Evolutionary conservation across 2,888 invertebrate genomes (phyloP).

Genomic region (Drosophila crucigera): DNA sequence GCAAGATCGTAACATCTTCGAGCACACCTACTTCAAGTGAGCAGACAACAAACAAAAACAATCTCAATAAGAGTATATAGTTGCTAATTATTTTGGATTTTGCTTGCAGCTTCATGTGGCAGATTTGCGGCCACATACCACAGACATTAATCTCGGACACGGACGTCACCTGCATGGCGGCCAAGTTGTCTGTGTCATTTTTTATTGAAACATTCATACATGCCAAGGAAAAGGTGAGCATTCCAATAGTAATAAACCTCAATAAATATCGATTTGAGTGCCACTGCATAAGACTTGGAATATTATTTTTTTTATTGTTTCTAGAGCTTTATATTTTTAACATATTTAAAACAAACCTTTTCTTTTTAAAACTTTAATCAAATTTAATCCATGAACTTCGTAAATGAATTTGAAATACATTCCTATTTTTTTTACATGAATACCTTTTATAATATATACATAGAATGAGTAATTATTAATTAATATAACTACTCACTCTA

Average conservation of each 20-base stretch:
- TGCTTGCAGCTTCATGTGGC: constrained; percentile 95
- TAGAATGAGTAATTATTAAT: too few species aligned
- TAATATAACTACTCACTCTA: neutral
- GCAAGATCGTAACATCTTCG: constrained; percentile 97
- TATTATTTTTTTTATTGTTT: too few species aligned
- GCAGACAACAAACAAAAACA: constrained; percentile 74
- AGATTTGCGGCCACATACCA: constrained; percentile 97
- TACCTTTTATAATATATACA: too few species aligned
- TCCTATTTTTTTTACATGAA: neutral
- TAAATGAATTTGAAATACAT: neutral
- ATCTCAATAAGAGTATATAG: neutral
- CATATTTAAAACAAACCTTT: neutral
- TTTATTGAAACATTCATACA: constrained; percentile 98
- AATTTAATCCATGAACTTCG: neutral
- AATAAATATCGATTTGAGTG: neutral
- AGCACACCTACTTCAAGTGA: constrained; percentile 97
- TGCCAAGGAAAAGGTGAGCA: constrained; percentile 95
- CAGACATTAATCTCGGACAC: constrained; percentile 93
- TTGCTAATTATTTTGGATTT: neutral
- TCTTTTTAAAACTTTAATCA: neutral
- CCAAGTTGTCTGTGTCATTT: constrained; percentile 95
- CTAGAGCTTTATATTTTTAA: neutral
- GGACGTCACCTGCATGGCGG: constrained; percentile 93
- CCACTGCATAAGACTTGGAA: neutral
- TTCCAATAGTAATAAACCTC: neutral